A percentile compares a stretch with the other conserved stretches of the same genome.
Conservation (phyloP, 2,113 vertebrate genomes). For the Gnathonemus echidnorhynchus region DNA sequence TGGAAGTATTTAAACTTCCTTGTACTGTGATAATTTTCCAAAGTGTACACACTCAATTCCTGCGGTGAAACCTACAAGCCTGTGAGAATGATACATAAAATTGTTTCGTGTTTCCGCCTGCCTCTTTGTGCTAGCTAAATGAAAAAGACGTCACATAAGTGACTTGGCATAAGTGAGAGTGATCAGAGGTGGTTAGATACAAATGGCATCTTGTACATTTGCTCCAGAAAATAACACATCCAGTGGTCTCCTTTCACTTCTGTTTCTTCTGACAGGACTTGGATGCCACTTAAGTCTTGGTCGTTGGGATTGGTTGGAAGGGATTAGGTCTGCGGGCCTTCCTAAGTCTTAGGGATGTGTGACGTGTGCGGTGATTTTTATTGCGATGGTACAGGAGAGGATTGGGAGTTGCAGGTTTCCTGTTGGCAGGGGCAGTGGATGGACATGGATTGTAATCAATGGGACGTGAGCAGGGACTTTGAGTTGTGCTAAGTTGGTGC, state of each 20-base stretch:
- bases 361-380: background rate
- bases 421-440: background rate
- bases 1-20: background rate
- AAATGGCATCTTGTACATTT: background rate
- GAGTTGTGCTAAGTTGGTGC: background rate
- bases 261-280: background rate
- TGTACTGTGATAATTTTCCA: background rate
- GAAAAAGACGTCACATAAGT: background rate
- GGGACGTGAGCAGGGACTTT: too few species aligned
- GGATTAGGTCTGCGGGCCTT: background rate
- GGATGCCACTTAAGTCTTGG: background rate
- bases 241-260: background rate
- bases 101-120: background rate
- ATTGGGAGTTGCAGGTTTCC: background rate
- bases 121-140: background rate
- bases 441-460: too few species aligned
- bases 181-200: background rate
- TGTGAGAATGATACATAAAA: background rate
- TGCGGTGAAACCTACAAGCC: background rate
- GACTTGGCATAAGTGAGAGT: background rate
- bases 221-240: background rate
- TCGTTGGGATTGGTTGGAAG: background rate
- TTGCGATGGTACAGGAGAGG: background rate
- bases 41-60: background rate
- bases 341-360: background rate